Evolutionary conservation across 2,888 invertebrate genomes (phyloP), one percentile per base, ranked within the genome.

Genomic region (Quadroppia sp.): DNA sequence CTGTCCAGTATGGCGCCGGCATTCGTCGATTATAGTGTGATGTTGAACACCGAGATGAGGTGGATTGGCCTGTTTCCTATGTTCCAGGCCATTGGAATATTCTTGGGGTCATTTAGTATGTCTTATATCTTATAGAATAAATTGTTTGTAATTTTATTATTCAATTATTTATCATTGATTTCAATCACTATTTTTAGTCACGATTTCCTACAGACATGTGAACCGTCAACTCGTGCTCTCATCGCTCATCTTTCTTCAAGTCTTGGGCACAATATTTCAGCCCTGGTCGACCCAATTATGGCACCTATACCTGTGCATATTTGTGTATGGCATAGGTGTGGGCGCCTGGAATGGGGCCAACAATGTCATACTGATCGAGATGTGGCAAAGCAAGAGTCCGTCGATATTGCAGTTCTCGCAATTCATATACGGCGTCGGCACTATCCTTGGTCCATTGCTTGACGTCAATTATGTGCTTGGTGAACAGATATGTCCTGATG

Each of bases 341-440:
- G 74, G 74, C n/a, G 71, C 74, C 30, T 74, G 74, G 74, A 56
- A 74, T 23, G 30, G 23, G 15, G 30, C 74, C 7, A 71, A 48
- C 45, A 72, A 53, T 42, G 53, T 74, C 13, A 75, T 74, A 64
- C 40, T 75, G 1, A 70, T 75, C 9, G 74, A 71, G 15, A 70
- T 75, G 69, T 75, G 74, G 74, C 74, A 73, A 32, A 32, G 59
- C 17, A 40, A 50, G 15, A 61, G 69, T 40, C 53, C 75, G n/a
- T 48, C 74, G 20, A 9, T 74, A n/a, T 23, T 75, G 20, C 75
- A 75, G 36, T 56, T 71, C 32, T 59, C 53, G 15, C 75, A 75
- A 28, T 75, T 75, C 45, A 71, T 75, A 4, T 75, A 71, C 42
- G 75, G 75, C 7, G 28, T 64, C 40, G 75, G 75, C 3, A 42